Evolutionary conservation across 2,797 vertebrate genomes (phyloP), one percentile per base, ranked within the genome.

Genomic region (Hydrolagus colliei): DNA sequence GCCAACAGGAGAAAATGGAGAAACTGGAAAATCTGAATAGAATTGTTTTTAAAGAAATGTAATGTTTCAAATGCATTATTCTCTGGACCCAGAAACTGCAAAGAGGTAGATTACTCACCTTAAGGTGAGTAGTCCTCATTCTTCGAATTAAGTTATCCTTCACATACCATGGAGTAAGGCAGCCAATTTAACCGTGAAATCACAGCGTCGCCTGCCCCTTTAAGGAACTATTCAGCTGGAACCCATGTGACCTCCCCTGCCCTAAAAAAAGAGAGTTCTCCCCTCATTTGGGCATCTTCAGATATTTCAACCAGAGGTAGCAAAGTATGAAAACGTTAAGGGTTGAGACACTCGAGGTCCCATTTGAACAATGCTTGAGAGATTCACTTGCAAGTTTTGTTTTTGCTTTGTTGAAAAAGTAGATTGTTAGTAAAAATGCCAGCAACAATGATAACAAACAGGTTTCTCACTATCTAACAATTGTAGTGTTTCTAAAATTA

Each of bases 21-120:
- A 52, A 52, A 52, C 41, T 52, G 41, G 41, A 52, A 52, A 52
- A 52, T 52, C 41, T 52, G 6, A 52, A 84, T 71, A 35, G 65
- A 82, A 84, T 3, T 35, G 32, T 84, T 68, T 71, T 67, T 67
- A 84, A 84, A 71, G 68, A 14, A 82, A 82, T 9, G 32, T 67
- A 22, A 63, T 65, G 59, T 80, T n/a, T 65, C 13, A 27, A 22
- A 65, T 14, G 9, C 61, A 27, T 63, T 67, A 67, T 18, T 79
- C 22, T 80, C 18, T 77, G 52, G 41, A 77, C 75, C 78, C 22
- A 35, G 63, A 80, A 80, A 35, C 16, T 67, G 63, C 22, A 18
- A 65, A 32, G 22, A 10, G 22, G 22, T 80, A 80, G 62, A 12
- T 65, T 80, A 65, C 22, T 80, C 20, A 80, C 22, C 22, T 8